Conservation (phyloP, 2,113 vertebrate genomes). For the Scolopax mira region DNA sequence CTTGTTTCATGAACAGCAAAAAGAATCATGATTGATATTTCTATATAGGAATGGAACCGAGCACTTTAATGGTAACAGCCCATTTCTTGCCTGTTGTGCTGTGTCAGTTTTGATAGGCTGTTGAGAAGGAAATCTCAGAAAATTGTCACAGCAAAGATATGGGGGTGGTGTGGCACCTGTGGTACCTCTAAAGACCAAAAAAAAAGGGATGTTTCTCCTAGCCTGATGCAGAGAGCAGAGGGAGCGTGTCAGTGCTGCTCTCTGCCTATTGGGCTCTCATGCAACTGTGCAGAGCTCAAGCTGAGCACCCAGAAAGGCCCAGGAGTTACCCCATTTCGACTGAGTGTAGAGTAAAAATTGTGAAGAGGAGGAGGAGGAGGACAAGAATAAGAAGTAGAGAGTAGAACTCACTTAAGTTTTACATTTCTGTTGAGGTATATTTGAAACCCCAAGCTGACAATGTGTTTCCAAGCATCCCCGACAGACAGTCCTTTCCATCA, state of each 20-base stretch:
- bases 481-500: neutral
- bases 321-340: neutral
- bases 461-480: neutral
- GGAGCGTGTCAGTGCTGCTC: neutral
- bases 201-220: neutral
- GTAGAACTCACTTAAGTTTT: neutral
- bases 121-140: neutral
- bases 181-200: neutral
- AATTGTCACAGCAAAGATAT: neutral
- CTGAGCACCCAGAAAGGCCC: neutral
- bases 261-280: rapidly evolving
- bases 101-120: neutral
- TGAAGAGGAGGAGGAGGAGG: neutral
- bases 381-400: neutral
- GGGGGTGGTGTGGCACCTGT: neutral
- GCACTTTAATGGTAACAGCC: neutral
- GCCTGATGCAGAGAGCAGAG: neutral
- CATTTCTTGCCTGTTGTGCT: neutral
- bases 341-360: neutral
- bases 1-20: neutral
- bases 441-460: neutral
- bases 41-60: neutral
- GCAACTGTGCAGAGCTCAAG: neutral
- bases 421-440: neutral
- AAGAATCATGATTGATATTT: neutral